These are phyloP conservation scores for Pseudopipra pipra DNA, from an alignment of 2,113 vertebrate genomes.

Conservation along the genomic window DNA sequence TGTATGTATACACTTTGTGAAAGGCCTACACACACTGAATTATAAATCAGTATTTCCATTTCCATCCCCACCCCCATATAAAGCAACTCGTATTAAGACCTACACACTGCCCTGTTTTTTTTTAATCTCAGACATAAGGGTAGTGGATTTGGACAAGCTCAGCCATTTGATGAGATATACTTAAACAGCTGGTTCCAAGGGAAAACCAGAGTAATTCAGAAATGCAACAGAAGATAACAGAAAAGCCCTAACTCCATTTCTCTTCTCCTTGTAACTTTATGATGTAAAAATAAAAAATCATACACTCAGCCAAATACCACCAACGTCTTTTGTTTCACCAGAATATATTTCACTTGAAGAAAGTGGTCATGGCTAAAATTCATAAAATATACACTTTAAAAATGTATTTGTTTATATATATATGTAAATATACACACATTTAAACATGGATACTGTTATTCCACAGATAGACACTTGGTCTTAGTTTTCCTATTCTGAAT, in stretches of 20 bases:
- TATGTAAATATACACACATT: not conserved
- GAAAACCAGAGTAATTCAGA: slow-evolving; percentile 64
- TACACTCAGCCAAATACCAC: not conserved
- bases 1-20: slow-evolving; percentile 24
- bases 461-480: not conserved
- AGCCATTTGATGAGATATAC: slow-evolving; percentile 66
- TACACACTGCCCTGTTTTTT: slow-evolving; percentile 53
- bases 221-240: slow-evolving; percentile 46
- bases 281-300: not conserved
- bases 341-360: not conserved
- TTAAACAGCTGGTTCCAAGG: slow-evolving; percentile 65
- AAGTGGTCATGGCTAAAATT: not conserved
- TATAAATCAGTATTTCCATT: slow-evolving; percentile 54
- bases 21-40: slow-evolving; percentile 54
- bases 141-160: slow-evolving; percentile 65
- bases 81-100: slow-evolving; percentile 34
- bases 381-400: rapidly evolving
- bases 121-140: slow-evolving; percentile 64
- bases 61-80: not conserved
- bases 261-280: not conserved
- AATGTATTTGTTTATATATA: not conserved
- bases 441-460: not conserved
- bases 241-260: slow-evolving; percentile 1
- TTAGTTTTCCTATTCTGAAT: not conserved
- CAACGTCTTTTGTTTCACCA: not conserved